Percentiles rank a stretch among this genome's conserved stretches.
Conservation (phyloP, 2,113 vertebrate species). For the Rhinichthys klamathensis region DNA sequence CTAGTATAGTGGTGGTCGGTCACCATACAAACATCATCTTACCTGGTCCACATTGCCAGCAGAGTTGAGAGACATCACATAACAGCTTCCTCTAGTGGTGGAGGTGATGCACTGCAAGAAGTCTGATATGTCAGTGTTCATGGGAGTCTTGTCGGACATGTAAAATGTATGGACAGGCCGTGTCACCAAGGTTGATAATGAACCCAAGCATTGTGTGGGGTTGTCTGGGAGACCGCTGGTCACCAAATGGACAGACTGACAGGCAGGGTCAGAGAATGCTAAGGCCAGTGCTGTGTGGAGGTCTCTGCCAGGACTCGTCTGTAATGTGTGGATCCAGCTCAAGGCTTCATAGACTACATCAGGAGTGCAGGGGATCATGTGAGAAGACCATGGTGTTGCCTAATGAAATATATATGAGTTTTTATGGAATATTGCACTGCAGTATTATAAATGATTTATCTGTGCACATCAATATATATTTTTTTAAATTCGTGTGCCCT, state of each 20-base stretch:
- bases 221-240: constrained; percentile 61
- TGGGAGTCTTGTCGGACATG: constrained; percentile 53
- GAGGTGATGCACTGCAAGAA: constrained; percentile 65
- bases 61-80: constrained; percentile 53
- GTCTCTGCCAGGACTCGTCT: constrained; percentile 65
- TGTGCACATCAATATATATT: too few relatives aligned
- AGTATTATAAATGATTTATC: not conserved
- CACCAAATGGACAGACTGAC: constrained; percentile 70
- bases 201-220: constrained; percentile 56
- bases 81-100: constrained; percentile 70
- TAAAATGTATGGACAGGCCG: constrained; percentile 67
- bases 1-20: not conserved
- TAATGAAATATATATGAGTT: constrained; percentile 22
- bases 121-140: constrained; percentile 49
- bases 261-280: constrained; percentile 69
- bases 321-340: constrained; percentile 72
- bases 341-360: constrained; percentile 67
- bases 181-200: constrained; percentile 56
- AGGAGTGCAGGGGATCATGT: constrained; percentile 68
- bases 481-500: too few relatives aligned
- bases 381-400: constrained; percentile 67
- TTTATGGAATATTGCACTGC: not conserved
- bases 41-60: constrained; percentile 63
- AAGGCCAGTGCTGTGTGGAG: constrained; percentile 63
- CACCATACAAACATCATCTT: not conserved